Conservation (phyloP, 2,113 vertebrate species). For the Xenus cinereus region DNA sequence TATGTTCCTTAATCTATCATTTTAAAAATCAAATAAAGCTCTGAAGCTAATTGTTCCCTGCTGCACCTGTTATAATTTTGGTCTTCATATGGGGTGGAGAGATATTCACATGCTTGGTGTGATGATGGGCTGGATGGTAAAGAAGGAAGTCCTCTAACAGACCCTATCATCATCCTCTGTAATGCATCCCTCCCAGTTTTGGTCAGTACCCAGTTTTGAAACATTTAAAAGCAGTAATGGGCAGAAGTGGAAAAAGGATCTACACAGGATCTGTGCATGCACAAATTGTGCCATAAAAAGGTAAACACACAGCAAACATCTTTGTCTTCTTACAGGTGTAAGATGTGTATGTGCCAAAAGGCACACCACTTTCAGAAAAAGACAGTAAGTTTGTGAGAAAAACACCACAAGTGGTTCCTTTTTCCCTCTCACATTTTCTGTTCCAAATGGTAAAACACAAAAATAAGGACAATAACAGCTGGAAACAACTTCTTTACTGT, state of each 20-base stretch:
- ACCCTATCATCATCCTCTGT: not conserved
- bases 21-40: not conserved
- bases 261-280: not conserved
- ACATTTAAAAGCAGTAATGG: not conserved
- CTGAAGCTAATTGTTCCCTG: not conserved
- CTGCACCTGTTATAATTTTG: not conserved
- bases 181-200: not conserved
- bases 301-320: not conserved
- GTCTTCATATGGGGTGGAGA: not conserved
- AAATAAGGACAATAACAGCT: not conserved
- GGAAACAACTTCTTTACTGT: not conserved
- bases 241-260: not conserved
- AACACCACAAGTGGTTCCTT: not conserved
- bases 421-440: not conserved
- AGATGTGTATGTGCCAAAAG: not conserved
- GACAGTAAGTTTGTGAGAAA: not conserved
- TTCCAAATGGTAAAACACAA: not conserved
- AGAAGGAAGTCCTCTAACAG: not conserved
- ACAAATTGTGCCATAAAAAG: not conserved
- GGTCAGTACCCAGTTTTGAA: not conserved
- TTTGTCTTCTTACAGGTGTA: not conserved
- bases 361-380: not conserved
- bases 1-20: not conserved
- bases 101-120: not conserved
- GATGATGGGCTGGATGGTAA: not conserved